Evolutionary conservation across 2,888 invertebrate species (phyloP).

Genomic region (Callinectes sapidus): DNA sequence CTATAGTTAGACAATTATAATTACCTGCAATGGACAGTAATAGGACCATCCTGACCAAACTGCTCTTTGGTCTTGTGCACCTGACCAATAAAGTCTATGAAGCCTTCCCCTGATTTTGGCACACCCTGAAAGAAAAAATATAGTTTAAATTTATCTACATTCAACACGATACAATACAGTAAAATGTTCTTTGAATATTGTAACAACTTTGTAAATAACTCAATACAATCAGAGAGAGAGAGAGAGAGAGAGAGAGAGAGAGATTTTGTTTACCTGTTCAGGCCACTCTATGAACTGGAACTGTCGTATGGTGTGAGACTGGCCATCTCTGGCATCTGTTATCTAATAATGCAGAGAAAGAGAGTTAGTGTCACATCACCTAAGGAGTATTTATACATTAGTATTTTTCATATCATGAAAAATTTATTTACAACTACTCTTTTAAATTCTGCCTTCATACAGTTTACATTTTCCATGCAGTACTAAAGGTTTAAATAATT

Average conservation of each 20-base stretch:
- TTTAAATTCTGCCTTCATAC: not conserved
- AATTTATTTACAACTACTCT: not conserved
- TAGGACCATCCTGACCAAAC: slow-evolving; percentile 99
- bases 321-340: slow-evolving; percentile 97
- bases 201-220: not conserved
- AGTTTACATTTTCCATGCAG: not conserved
- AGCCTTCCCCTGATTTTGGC: slow-evolving; percentile 98
- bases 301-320: slow-evolving; percentile 95
- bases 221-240: not conserved
- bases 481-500: not conserved
- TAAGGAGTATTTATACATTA: not conserved
- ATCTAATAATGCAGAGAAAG: slow-evolving; percentile 77
- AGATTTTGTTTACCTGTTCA: slow-evolving; percentile 80
- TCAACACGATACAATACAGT: not conserved
- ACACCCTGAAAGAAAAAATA: slow-evolving; percentile 81
- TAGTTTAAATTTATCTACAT: not conserved
- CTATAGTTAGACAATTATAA: not conserved
- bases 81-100: slow-evolving; percentile 99
- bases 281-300: slow-evolving; percentile 98
- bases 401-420: not conserved
- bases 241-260: slow-evolving; percentile 12
- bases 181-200: not conserved
- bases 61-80: slow-evolving; percentile 99
- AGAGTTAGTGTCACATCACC: not conserved
- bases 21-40: slow-evolving; percentile 97